These are phyloP conservation scores for Drosophila triauraria DNA, from an alignment of 1,140 invertebrate genomes.

Conservation along the genomic window DNA sequence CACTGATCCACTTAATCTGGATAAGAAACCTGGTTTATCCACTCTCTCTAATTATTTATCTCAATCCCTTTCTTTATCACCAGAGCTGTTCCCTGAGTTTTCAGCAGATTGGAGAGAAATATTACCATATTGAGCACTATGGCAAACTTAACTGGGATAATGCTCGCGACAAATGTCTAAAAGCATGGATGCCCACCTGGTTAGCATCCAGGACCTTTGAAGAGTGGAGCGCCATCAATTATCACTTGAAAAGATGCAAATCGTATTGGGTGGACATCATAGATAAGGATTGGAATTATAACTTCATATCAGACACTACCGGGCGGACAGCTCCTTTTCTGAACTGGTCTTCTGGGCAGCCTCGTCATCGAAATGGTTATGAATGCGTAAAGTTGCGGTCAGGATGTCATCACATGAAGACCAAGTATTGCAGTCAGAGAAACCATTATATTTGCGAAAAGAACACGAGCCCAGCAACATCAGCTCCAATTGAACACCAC, in stretches of 20 bases:
- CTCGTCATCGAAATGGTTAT: accelerated
- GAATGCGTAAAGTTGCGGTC: neutral
- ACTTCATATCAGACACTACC: neutral
- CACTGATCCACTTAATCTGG: too few relatives aligned
- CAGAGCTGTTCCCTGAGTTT: neutral
- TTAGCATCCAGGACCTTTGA: neutral
- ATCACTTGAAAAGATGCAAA: neutral
- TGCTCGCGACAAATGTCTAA: neutral
- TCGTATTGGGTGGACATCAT: neutral
- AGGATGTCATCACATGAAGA: neutral
- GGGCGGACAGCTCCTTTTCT: neutral
- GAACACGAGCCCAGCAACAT: neutral
- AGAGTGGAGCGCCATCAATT: neutral
- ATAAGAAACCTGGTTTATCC: too few relatives aligned
- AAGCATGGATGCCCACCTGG: neutral
- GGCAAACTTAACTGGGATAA: neutral
- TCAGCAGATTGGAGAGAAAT: neutral
- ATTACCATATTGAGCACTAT: neutral
- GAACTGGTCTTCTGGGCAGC: neutral
- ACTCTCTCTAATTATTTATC: too few relatives aligned
- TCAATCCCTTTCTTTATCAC: too few relatives aligned
- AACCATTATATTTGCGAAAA: conserved; percentile 3
- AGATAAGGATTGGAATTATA: neutral
- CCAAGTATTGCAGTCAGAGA: neutral
- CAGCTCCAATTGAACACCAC: neutral